These are phyloP conservation scores for Octomys mimax DNA, from an alignment of 2,797 vertebrate species.

Conservation along the genomic window DNA sequence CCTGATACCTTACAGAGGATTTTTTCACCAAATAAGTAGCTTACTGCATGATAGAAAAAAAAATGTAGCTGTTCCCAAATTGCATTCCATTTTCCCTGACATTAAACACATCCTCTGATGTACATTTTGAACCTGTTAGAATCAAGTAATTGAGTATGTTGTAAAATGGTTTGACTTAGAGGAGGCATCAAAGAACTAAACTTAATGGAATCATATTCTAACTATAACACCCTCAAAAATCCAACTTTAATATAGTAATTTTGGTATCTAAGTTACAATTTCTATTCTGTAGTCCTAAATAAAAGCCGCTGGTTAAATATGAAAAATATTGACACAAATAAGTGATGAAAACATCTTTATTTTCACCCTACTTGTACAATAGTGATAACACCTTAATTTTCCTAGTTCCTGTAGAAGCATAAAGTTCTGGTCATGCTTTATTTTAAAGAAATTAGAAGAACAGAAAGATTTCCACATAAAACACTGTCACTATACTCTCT, in stretches of 20 bases:
- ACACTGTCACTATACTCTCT: constrained; percentile 39
- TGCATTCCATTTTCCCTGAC: constrained; percentile 29
- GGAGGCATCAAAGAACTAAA: neutral
- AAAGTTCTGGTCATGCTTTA: constrained; percentile 49
- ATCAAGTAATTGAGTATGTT: constrained; percentile 24
- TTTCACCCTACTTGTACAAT: constrained; percentile 51
- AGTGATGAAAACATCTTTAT: constrained; percentile 19
- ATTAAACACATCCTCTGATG: constrained; percentile 51
- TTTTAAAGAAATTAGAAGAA: constrained; percentile 69
- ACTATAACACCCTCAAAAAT: constrained; percentile 51
- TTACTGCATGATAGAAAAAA: constrained; percentile 41
- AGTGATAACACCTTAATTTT: constrained; percentile 55
- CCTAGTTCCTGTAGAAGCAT: constrained; percentile 28
- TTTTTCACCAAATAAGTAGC: constrained; percentile 20
- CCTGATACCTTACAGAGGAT: neutral
- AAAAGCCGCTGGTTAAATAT: constrained; percentile 2
- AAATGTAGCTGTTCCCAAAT: constrained; percentile 46
- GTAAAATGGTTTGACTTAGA: constrained; percentile 59
- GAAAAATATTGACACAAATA: constrained; percentile 5
- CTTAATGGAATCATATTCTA: constrained; percentile 46
- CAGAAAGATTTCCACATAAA: constrained; percentile 61
- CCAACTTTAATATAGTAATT: neutral
- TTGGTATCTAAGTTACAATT: constrained; percentile 15
- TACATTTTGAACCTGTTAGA: neutral
- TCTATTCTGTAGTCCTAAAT: constrained; percentile 2